These are phyloP conservation scores for Borostomias antarcticus DNA, from an alignment of 2,797 vertebrate genomes.

Conservation along the genomic window DNA sequence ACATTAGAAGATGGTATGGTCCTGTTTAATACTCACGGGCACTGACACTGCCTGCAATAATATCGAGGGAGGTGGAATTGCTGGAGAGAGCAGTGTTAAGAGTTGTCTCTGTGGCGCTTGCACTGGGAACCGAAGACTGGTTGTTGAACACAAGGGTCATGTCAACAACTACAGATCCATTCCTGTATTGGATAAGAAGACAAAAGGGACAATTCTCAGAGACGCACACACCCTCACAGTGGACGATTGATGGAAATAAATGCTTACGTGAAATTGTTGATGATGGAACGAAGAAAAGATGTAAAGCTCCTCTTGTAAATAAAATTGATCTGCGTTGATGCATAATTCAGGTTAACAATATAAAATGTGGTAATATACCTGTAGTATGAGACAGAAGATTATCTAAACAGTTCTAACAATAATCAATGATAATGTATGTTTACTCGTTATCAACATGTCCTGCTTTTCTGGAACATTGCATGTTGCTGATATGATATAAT, in stretches of 20 bases:
- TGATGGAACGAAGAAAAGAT: neutral
- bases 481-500: no score
- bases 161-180: neutral
- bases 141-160: slow-evolving; percentile 1
- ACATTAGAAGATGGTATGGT: no score
- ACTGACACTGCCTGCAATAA: neutral
- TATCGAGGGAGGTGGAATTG: neutral
- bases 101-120: neutral
- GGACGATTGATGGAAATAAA: neutral
- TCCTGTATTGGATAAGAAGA: neutral
- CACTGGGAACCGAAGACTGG: neutral
- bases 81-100: neutral
- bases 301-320: neutral
- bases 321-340: slow-evolving; percentile 3
- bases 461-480: no score
- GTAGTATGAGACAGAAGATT: no score
- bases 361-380: no score
- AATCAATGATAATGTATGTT: no score
- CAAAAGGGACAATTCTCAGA: neutral
- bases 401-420: no score
- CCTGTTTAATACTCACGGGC: neutral
- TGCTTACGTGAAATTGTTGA: slow-evolving; percentile 3
- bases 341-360: neutral
- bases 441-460: no score
- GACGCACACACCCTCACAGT: neutral